These are phyloP conservation scores for Lasius platythorax DNA, from an alignment of 2,888 invertebrate genomes.

Conservation along the genomic window DNA sequence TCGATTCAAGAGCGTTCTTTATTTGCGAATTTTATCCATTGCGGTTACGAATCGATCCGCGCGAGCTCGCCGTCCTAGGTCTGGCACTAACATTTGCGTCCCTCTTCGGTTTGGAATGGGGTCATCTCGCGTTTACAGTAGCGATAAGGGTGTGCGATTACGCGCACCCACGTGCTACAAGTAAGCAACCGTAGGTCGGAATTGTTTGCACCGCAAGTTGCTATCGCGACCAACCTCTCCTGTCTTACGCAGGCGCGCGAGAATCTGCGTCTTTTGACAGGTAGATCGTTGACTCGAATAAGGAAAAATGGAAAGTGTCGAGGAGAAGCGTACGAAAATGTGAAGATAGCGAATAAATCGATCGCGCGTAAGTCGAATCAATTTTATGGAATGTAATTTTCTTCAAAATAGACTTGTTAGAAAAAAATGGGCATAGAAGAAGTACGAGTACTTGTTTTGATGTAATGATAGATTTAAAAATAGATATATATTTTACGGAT, in stretches of 20 bases:
- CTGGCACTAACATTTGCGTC: conserved; percentile 5
- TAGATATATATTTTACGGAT: not conserved
- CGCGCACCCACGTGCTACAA: conserved; percentile 35
- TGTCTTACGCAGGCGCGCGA: conserved; percentile 30
- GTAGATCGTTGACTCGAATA: conserved; percentile 43
- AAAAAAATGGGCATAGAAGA: not conserved
- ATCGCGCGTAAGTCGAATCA: conserved; percentile 1
- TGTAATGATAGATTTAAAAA: not conserved
- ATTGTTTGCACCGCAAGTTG: conserved; percentile 59
- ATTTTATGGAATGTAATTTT: conserved; percentile 3
- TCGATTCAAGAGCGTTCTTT: not conserved
- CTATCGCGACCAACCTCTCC: conserved; percentile 49
- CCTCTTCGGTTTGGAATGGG: conserved; percentile 31
- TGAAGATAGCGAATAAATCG: not conserved
- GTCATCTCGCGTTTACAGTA: conserved; percentile 45
- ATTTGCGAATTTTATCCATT: conserved; percentile 5
- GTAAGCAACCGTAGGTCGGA: conserved; percentile 52
- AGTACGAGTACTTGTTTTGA: not conserved
- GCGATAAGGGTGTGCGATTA: conserved; percentile 32
- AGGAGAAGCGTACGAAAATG: not conserved
- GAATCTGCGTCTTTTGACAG: conserved; percentile 14
- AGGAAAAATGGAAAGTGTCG: not conserved
- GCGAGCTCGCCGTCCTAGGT: conserved; percentile 14
- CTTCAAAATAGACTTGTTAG: not conserved
- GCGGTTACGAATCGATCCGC: conserved; percentile 31